Conservation (phyloP, 2,113 vertebrate species). For the Rhinolophus sinicus region DNA sequence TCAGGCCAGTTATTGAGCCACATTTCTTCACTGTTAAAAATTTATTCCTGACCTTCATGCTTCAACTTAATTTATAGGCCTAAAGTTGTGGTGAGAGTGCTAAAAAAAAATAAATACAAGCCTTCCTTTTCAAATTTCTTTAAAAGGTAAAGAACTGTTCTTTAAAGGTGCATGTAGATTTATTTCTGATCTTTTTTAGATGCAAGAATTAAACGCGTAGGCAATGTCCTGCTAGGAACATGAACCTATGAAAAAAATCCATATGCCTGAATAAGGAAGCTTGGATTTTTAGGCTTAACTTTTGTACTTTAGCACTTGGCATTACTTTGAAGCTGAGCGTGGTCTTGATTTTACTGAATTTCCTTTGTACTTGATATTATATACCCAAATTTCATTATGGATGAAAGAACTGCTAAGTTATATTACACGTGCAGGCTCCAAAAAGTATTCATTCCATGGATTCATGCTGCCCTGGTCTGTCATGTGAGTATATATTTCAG, state of each 20-base stretch:
- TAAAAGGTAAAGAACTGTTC: slow-evolving; percentile 63
- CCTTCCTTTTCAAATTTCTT: slow-evolving; percentile 39
- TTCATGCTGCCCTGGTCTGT: slow-evolving; percentile 35
- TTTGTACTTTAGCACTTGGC: slow-evolving; percentile 31
- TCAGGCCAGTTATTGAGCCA: background rate
- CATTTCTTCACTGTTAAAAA: background rate
- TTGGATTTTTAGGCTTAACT: slow-evolving; percentile 16
- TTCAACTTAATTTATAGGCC: slow-evolving; percentile 27
- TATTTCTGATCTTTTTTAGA: slow-evolving; percentile 70
- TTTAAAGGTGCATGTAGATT: slow-evolving; percentile 69
- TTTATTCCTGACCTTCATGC: background rate
- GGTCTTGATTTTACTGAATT: slow-evolving; percentile 60
- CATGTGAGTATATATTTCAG: slow-evolving; percentile 57
- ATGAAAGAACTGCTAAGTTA: slow-evolving; percentile 45
- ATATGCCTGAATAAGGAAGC: slow-evolving; percentile 64
- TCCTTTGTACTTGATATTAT: slow-evolving; percentile 37
- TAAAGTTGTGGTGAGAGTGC: background rate
- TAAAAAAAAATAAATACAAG: background rate
- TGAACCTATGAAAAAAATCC: slow-evolving; percentile 70
- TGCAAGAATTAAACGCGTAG: slow-evolving; percentile 71
- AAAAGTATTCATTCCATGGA: slow-evolving; percentile 38
- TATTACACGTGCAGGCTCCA: slow-evolving; percentile 25
- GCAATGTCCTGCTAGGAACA: slow-evolving; percentile 70
- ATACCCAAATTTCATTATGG: slow-evolving; percentile 49
- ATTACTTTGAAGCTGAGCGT: slow-evolving; percentile 55